Percentiles rank a stretch among this genome's conserved stretches.
Evolutionary conservation across 2,797 vertebrate species (phyloP).

Genomic region (Siniperca undulata): DNA sequence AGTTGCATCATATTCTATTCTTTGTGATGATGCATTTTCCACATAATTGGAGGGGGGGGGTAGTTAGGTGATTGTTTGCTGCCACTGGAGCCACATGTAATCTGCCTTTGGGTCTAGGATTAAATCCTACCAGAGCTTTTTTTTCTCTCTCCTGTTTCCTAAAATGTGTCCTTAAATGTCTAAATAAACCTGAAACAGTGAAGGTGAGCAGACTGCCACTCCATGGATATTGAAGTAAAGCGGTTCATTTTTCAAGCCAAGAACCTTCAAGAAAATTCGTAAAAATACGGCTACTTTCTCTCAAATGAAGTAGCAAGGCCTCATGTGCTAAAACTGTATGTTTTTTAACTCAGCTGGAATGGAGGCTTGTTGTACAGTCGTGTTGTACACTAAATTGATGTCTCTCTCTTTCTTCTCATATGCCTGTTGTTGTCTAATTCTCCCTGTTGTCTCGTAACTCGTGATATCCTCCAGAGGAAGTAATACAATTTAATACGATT

Average conservation of each 20-base stretch:
- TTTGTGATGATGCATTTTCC: too few relatives aligned
- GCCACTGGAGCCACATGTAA: not conserved
- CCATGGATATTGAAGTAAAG: not conserved
- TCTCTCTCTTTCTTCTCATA: constrained; percentile 13
- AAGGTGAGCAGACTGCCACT: not conserved
- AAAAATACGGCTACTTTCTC: not conserved
- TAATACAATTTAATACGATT: constrained; percentile 19
- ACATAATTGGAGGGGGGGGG: too few relatives aligned
- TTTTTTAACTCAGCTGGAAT: not conserved
- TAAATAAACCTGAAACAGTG: not conserved
- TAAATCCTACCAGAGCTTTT: constrained; percentile 8
- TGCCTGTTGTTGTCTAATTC: not conserved
- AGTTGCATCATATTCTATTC: too few relatives aligned
- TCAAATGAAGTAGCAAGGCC: not conserved
- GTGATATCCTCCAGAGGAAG: constrained; percentile 23
- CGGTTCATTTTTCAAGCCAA: not conserved
- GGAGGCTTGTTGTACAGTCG: not conserved
- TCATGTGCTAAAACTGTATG: not conserved
- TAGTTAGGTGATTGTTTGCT: not conserved
- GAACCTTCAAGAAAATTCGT: not conserved
- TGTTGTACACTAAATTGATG: not conserved
- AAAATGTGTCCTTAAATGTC: not conserved
- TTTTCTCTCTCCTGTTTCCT: not conserved
- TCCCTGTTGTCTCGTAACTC: constrained; percentile 7
- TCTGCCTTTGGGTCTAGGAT: not conserved